Conservation (phyloP, 1,140 invertebrate species). For the Lepidurus packardi region DNA sequence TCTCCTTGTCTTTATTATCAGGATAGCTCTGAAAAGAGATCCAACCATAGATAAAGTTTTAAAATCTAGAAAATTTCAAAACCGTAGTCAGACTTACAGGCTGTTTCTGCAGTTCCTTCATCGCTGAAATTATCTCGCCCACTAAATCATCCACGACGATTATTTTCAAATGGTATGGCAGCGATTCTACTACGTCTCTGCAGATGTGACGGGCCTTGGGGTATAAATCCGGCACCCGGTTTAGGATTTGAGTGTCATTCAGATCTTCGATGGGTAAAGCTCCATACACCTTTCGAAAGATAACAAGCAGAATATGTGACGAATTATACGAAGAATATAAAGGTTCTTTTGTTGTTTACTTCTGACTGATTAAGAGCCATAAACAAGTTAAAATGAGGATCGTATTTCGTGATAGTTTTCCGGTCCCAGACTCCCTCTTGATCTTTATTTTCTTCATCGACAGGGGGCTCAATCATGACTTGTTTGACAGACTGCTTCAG, state of each 20-base stretch:
- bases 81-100: conserved; percentile 47
- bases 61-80: too few species aligned
- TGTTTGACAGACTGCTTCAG: conserved; percentile 51
- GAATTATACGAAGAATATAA: neutral
- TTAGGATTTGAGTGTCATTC: conserved; percentile 41
- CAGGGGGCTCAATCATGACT: conserved; percentile 44
- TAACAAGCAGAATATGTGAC: neutral
- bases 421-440: conserved; percentile 52
- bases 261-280: conserved; percentile 2
- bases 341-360: neutral
- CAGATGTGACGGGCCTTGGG: conserved; percentile 56
- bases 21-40: conserved; percentile 50
- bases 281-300: neutral
- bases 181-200: conserved; percentile 28
- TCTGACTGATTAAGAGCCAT: neutral
- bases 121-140: conserved; percentile 57
- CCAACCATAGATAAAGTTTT: neutral
- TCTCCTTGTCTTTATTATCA: conserved; percentile 65
- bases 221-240: conserved; percentile 42
- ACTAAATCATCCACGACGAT: conserved; percentile 59
- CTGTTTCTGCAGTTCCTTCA: conserved; percentile 52
- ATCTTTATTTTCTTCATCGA: conserved; percentile 42
- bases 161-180: conserved; percentile 42
- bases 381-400: neutral
- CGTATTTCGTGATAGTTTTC: neutral